These are phyloP conservation scores for Pristionchus japonicus DNA, from an alignment of 2,888 invertebrate species.

Conservation along the genomic window DNA sequence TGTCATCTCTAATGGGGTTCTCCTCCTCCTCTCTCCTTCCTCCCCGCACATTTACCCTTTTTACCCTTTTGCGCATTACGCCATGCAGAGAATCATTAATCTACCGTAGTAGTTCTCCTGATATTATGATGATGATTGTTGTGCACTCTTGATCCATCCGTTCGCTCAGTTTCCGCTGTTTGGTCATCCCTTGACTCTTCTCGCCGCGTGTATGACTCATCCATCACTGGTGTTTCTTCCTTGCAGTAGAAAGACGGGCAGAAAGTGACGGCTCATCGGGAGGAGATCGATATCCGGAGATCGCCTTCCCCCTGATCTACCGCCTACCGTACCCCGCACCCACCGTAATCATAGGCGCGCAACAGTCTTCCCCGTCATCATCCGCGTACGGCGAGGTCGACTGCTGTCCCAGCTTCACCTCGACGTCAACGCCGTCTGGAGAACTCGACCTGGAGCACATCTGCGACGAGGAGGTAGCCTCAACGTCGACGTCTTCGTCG, in stretches of 20 bases:
- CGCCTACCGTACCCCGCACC: neutral
- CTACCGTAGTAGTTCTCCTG: neutral
- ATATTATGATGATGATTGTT: neutral
- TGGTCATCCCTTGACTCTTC: neutral
- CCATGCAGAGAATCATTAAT: neutral
- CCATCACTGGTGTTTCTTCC: neutral
- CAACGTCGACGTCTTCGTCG: slow-evolving; percentile 3
- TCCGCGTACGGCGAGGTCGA: neutral
- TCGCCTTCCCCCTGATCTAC: neutral
- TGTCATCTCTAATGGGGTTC: slow-evolving; percentile 41
- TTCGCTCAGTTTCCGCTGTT: neutral
- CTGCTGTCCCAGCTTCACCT: neutral
- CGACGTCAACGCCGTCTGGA: neutral
- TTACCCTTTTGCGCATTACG: neutral
- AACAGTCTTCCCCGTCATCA: neutral
- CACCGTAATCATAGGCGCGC: neutral
- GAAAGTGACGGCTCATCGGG: neutral
- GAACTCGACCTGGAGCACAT: neutral
- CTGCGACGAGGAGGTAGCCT: neutral
- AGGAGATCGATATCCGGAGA: slow-evolving; percentile 35
- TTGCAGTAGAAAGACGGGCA: slow-evolving; percentile 8
- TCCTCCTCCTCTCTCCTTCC: neutral
- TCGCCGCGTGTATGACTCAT: neutral
- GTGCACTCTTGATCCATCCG: neutral
- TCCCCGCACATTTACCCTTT: neutral